Percentiles rank a stretch among this genome's conserved stretches.
Conservation (phyloP, 2,113 vertebrate genomes). For the Nothoprocta pentlandii region DNA sequence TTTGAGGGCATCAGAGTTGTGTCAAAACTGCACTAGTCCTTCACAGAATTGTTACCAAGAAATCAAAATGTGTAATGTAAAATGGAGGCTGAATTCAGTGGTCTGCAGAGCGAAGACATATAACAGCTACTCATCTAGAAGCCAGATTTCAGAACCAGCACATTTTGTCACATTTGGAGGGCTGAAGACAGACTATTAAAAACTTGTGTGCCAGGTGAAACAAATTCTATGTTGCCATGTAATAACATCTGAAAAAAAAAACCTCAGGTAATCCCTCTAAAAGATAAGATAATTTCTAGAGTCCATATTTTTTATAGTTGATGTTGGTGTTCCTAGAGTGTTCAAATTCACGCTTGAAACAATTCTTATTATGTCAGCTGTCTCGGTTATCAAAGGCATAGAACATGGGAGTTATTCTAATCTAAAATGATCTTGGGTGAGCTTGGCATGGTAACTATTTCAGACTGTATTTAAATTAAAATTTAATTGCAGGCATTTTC, state of each 20-base stretch:
- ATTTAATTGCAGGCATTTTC: background rate
- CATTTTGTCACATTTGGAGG: background rate
- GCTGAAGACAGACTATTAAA: no score
- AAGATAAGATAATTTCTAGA: background rate
- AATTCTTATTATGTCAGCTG: background rate
- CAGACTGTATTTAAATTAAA: background rate
- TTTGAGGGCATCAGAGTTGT: background rate
- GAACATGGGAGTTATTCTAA: background rate
- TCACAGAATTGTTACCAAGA: background rate
- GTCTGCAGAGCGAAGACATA: background rate
- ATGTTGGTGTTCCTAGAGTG: rapidly evolving
- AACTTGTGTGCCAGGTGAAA: background rate
- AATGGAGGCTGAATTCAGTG: background rate
- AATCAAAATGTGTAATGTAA: background rate
- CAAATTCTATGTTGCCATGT: background rate
- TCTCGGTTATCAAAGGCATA: background rate
- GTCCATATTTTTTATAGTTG: background rate
- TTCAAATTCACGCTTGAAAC: background rate
- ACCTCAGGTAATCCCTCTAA: background rate
- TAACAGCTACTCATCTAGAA: background rate
- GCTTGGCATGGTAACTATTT: background rate
- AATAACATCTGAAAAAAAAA: background rate
- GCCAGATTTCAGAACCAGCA: background rate
- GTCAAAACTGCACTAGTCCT: background rate
- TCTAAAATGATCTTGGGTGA: background rate